Percentiles rank a stretch among this genome's conserved stretches.
phyloP scores from a whole-genome alignment of 1,140 invertebrate species.

The Sinella curviseta region DNA sequence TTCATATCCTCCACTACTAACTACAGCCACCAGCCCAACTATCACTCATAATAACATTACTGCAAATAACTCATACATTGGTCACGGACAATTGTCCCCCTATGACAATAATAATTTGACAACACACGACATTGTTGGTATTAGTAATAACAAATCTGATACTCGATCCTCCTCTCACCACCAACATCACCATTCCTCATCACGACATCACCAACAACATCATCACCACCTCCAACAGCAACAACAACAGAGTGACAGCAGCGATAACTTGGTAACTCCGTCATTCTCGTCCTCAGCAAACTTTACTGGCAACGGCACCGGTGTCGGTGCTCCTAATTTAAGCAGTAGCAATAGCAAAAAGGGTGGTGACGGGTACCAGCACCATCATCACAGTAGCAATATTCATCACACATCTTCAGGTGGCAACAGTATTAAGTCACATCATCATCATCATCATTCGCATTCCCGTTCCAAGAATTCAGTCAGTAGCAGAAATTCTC shows the following conservation, averaged over 20 bases:
- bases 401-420: neutral
- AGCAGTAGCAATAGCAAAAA: neutral
- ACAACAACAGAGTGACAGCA: neutral
- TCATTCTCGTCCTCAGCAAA: neutral
- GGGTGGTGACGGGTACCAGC: neutral
- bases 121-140: neutral
- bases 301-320: neutral
- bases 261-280: neutral
- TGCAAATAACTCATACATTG: conserved; percentile 33
- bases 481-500: neutral
- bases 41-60: conserved; percentile 28
- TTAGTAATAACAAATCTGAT: neutral
- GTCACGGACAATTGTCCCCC: neutral
- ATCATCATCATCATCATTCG: neutral
- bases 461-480: conserved; percentile 3
- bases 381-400: neutral
- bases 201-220: neutral
- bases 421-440: conserved; percentile 7
- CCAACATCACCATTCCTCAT: neutral
- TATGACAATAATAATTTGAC: conserved; percentile 13
- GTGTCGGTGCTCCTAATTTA: neutral
- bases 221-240: too few relatives aligned
- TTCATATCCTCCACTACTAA: conserved; percentile 11
- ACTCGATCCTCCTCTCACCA: conserved; percentile 2
- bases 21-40: neutral